Conservation (phyloP, 2,113 vertebrate genomes). For the Gila orcuttii region DNA sequence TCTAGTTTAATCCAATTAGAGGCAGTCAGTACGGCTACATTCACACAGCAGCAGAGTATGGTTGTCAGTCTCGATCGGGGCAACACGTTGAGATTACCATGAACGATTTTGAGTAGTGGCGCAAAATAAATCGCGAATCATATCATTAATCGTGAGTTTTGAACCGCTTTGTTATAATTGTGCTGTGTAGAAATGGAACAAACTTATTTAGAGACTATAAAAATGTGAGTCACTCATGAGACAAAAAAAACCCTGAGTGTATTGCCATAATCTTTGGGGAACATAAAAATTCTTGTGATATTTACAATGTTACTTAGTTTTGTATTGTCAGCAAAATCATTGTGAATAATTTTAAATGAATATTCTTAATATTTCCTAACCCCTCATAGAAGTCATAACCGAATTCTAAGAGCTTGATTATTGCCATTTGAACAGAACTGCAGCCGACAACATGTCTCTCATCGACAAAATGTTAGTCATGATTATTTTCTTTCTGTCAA, state of each 20-base stretch:
- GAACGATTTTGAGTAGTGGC: not conserved
- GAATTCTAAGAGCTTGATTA: not conserved
- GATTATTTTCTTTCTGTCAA: constrained; percentile 16
- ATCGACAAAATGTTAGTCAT: constrained; percentile 13
- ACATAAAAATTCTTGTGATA: not conserved
- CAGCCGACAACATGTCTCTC: not conserved
- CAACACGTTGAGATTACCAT: not conserved
- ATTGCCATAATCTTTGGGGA: not conserved
- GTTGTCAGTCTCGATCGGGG: not conserved
- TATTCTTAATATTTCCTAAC: not conserved
- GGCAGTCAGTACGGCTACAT: not conserved
- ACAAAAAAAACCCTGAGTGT: not conserved
- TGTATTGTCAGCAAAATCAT: not conserved
- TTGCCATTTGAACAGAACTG: not conserved
- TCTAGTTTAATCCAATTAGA: constrained; percentile 16
- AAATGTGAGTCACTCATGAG: not conserved
- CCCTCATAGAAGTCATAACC: not conserved
- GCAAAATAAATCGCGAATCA: not conserved
- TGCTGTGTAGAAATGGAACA: not conserved
- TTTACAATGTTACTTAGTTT: not conserved
- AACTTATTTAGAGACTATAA: not conserved
- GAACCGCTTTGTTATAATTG: not conserved
- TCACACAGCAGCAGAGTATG: not conserved
- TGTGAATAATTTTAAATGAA: not conserved
- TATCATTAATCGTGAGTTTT: not conserved